Base-by-base conservation (phyloP, 2,797 vertebrate genomes). In the Caiman crocodilus region DNA sequence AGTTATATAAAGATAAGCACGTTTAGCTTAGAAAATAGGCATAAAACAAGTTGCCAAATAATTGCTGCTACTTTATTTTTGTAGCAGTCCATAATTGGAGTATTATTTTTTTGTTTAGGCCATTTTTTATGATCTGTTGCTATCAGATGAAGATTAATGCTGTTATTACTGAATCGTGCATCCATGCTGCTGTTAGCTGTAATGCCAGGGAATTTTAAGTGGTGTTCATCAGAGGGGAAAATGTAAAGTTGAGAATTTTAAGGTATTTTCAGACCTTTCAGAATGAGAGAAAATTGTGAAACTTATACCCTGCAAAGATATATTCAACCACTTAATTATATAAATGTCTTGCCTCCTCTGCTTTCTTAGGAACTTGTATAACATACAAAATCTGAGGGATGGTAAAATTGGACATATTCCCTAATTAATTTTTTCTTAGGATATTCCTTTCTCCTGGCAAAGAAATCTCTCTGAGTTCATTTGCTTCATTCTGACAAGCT, bases 41-140 rank as follows among this genome's bases (percentile, higher is more conserved):
- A 1, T 12, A 63, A 79, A 88, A 14, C 21, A 85, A 76, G 64
- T 86, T 79, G 17, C 32, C 1, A 0, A 76, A 76, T 87, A 92
- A 58, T 64, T 71, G 15, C 80, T 42, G 65, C 20, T 77, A 4
- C 4, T 82, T 9, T 58, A 30, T 42, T 76, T 82, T 50, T 84
- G 13, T 28, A 76, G 30, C 13, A 92, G 30, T n/a, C 59, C 77
- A 1, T 63, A 86, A 90, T 90, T 17, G 89, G 50, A 76, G 17
- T 25, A 69, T 87, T 94, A 55, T 75, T 90, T 86, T 83, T 77
- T 14, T 88, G 26, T 79, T 94, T 87, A 88, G 17, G 30, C 30
- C 88, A 42, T 93, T 95, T 89, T 85, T n/a, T 94, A 50, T 79
- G 18, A 90, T 81, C 79, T 60, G 50, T 65, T 94, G 23, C 30